Conservation (phyloP, 2,113 vertebrate species). For the Megaceryle maxima region DNA sequence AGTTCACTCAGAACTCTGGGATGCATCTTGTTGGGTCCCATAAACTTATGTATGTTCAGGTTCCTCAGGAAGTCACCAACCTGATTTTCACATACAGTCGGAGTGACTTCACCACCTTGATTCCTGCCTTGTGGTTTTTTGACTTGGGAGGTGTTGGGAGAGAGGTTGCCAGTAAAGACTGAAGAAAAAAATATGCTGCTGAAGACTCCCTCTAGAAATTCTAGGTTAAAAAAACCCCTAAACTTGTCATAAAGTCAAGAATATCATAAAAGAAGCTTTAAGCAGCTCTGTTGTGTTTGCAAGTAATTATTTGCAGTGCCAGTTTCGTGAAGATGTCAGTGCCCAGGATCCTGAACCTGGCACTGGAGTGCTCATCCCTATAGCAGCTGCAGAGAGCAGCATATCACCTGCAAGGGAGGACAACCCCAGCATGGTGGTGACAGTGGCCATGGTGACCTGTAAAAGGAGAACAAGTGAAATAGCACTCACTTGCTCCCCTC, state of each 20-base stretch:
- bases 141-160: too few species aligned
- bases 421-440: rapidly evolving
- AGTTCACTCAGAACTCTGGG: too few species aligned
- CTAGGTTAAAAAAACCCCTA: background rate
- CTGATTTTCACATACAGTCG: too few species aligned
- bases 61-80: too few species aligned
- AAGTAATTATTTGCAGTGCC: background rate
- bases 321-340: background rate
- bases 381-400: background rate
- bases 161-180: too few species aligned
- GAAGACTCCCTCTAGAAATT: background rate
- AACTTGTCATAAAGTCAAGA: background rate
- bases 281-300: background rate
- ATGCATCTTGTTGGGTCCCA: too few species aligned
- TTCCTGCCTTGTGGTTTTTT: too few species aligned
- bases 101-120: too few species aligned
- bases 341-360: background rate
- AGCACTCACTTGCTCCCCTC: background rate
- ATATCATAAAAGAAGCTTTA: background rate
- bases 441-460: rapidly evolving
- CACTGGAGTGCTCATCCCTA: background rate
- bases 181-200: background rate
- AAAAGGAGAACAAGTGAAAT: background rate
- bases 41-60: too few species aligned
- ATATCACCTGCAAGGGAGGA: background rate